Conservation (phyloP, 23 tunicate genomes). For the Clavelina lepadiformis region DNA sequence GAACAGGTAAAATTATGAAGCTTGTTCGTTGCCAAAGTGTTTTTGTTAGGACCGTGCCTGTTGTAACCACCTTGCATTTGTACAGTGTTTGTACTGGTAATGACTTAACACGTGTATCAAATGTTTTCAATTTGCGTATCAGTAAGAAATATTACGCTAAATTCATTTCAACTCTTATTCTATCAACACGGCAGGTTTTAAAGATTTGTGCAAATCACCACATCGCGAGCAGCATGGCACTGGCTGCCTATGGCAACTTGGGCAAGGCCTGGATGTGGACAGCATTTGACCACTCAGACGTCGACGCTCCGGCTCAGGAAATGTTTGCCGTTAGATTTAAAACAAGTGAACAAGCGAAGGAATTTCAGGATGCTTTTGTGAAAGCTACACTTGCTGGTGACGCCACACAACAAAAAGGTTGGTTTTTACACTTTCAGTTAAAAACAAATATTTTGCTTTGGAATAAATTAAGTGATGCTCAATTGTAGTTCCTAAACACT, state of each 20-base stretch:
- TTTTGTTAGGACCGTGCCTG: background rate
- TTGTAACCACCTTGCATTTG: background rate
- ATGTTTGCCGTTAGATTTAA: conserved; percentile 80
- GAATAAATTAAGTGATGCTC: too few relatives aligned
- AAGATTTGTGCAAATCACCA: conserved; percentile 90
- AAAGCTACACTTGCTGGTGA: conserved; percentile 21
- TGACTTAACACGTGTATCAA: too few relatives aligned
- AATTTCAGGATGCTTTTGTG: conserved; percentile 42
- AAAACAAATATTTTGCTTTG: too few relatives aligned
- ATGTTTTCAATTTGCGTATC: too few relatives aligned
- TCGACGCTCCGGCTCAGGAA: conserved; percentile 32
- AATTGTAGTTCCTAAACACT: too few relatives aligned
- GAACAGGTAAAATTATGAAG: conserved; percentile 65
- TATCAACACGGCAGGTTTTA: conserved; percentile 44
- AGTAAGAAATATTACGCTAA: too few relatives aligned
- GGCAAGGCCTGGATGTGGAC: conserved; percentile 84
- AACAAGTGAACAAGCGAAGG: conserved; percentile 58
- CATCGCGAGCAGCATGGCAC: conserved; percentile 43
- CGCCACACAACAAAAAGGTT: too few relatives aligned
- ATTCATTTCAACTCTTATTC: background rate
- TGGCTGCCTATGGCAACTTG: conserved; percentile 29
- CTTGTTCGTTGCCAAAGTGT: background rate
- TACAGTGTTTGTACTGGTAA: too few relatives aligned
- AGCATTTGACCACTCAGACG: conserved; percentile 71
- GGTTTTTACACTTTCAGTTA: too few relatives aligned